Percentiles rank a stretch among this genome's conserved stretches.
Conservation (phyloP, 2,113 vertebrate species). For the human (Homo sapiens) region GRCh38 chr4:172763001-172763500, state of each 20-base stretch:
- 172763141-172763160: not conserved
- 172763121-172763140: not conserved
- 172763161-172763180: not conserved
- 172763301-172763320: not conserved
- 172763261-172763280: not conserved
- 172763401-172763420: not conserved
- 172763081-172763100: rapidly evolving
- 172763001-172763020: not conserved
- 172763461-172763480: not conserved
- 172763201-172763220: not conserved
- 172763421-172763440: not conserved
- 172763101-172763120: too few relatives aligned
- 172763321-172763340: not conserved
- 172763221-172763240: not conserved
- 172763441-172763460: not conserved
- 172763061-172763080: not conserved
- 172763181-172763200: not conserved
- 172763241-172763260: not conserved
- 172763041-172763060: not conserved
- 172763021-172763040: not conserved
- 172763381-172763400: not conserved
- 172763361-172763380: conserved; percentile 1
- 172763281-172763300: not conserved
- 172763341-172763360: not conserved
- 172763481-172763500: not conserved